Evolutionary conservation across 1,140 invertebrate genomes (phyloP).

Genomic region (Stegodyphus dumicola): DNA sequence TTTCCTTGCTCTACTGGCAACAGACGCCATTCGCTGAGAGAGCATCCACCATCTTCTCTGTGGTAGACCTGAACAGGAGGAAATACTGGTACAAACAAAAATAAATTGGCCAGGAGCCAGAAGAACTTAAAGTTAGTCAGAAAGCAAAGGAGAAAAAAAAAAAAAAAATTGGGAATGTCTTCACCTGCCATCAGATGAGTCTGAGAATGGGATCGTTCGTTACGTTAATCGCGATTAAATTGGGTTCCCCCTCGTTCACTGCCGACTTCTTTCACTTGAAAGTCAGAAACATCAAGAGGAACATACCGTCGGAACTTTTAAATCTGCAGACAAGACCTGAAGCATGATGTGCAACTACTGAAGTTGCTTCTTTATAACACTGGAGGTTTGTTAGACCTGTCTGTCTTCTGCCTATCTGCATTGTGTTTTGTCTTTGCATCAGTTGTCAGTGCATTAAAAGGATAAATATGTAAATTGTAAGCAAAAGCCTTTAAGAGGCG

Average conservation of each 20-base stretch:
- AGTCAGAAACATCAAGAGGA: not conserved
- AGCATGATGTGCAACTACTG: too few relatives aligned
- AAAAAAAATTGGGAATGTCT: constrained; percentile 24
- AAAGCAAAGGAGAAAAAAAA: not conserved
- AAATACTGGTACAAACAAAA: constrained; percentile 17
- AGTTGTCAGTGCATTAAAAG: too few relatives aligned
- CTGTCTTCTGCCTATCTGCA: too few relatives aligned
- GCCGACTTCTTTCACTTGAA: not conserved
- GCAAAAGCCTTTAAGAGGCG: too few relatives aligned
- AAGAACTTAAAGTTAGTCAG: constrained; percentile 28
- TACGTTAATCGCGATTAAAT: constrained; percentile 36
- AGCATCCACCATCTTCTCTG: not conserved
- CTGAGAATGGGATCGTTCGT: constrained; percentile 27
- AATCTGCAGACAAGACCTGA: too few relatives aligned
- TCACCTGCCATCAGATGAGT: constrained; percentile 16
- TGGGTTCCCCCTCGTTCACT: not conserved
- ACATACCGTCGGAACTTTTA: too few relatives aligned
- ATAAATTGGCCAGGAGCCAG: constrained; percentile 38
- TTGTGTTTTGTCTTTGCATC: too few relatives aligned
- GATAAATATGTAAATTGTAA: too few relatives aligned
- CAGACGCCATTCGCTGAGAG: not conserved
- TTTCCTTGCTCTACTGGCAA: too few relatives aligned
- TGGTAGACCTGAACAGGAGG: not conserved
- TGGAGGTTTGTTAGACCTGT: too few relatives aligned
- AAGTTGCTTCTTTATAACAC: too few relatives aligned